Base-by-base conservation (phyloP, 2,888 invertebrate species). In the Drosophila longiperda region DNA sequence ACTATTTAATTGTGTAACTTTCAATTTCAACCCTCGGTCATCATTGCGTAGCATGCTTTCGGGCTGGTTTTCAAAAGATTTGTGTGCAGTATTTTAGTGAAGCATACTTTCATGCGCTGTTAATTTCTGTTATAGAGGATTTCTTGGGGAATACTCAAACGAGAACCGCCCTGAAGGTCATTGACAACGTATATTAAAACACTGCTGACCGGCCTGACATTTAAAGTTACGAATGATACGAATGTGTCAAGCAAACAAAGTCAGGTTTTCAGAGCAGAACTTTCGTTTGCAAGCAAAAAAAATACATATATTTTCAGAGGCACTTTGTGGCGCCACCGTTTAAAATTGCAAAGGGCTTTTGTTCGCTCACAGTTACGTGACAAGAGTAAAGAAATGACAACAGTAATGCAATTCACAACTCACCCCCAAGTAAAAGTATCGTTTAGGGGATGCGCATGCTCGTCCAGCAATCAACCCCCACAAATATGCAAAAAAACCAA, bases 381-480 rank as follows among this genome's bases (percentile, higher is more conserved):
- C 42, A 20, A 42, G 42, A 12, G 40, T 9, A n/a, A n/a, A 40
- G 15, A 45, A 1, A 45, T 29, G 32, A 45, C 59, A 66, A 66
- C 67, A 61, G 69, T 52, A 50, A 57, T 73, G 75, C 69, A 73
- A 54, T 66, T 57, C 9, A 9, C 45, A 50, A 52, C 50, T 40
- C 63, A 75, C 75, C 78, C 74, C 73, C 62, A 45, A 62, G 9
- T 36, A n/a, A 52, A 8, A n/a, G 38, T 49, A 63, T 66, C 52
- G 64, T 55, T 50, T 53, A 34, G 53, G 55, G 57, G 57, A 34
- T 62, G 85, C 84, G 84, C 79, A 65, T 73, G 72, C 77, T 59
- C 63, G 63, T 40, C 36, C 58, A 57, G 54, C 23, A 66, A 42
- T 50, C 85, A 80, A 80, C 78, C 85, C 80, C 71, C 73, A 66